These are phyloP conservation scores for Bovichtus diacanthus DNA, from an alignment of 2,797 vertebrate species.

Conservation along the genomic window DNA sequence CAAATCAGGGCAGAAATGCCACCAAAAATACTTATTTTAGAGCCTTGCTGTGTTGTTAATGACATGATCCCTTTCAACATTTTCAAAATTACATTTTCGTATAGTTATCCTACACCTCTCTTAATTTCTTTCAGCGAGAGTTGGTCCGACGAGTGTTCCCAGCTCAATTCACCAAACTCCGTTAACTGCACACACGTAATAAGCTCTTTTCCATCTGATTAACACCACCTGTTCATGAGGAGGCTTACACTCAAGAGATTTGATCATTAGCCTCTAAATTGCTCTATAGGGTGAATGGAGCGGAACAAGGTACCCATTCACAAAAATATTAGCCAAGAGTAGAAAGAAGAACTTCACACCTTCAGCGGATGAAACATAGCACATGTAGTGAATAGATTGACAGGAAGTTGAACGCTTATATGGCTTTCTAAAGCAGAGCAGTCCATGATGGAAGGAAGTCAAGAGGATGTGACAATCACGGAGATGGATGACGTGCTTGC, in stretches of 20 bases:
- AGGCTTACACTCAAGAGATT: background rate
- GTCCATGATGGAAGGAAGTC: background rate
- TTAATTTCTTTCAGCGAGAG: background rate
- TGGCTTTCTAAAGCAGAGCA: background rate
- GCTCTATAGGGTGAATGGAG: background rate
- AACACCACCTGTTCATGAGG: conserved; percentile 2
- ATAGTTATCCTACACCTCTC: background rate
- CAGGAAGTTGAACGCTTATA: background rate
- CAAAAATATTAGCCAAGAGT: background rate
- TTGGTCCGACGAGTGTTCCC: background rate
- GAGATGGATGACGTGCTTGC: background rate
- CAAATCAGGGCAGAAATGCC: conserved; percentile 6
- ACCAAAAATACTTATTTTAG: background rate
- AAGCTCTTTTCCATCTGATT: background rate
- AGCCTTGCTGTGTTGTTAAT: background rate
- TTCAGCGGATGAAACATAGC: background rate
- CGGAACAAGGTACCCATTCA: background rate
- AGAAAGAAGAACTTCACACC: background rate
- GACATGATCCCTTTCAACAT: background rate
- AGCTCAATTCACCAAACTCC: background rate
- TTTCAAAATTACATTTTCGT: background rate
- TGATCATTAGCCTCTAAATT: background rate
- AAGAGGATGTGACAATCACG: background rate
- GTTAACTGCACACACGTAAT: background rate
- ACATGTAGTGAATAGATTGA: background rate